These are phyloP conservation scores for Danio aesculapii DNA, from an alignment of 2,797 vertebrate genomes.

Conservation along the genomic window DNA sequence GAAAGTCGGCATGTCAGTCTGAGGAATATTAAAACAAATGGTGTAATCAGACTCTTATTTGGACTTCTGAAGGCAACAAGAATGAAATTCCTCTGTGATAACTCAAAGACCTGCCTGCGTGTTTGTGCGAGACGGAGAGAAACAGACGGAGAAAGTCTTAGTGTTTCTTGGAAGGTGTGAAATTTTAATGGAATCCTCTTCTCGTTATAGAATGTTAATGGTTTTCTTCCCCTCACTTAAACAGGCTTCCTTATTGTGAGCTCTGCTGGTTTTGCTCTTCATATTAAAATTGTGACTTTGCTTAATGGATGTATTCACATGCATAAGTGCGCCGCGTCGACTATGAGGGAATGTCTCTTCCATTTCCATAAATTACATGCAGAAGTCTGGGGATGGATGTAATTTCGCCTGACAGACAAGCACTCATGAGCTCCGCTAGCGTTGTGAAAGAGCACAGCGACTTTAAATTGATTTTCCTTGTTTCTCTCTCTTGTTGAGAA, in stretches of 20 bases:
- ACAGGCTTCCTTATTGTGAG: constrained; percentile 48
- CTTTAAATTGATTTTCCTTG: constrained; percentile 65
- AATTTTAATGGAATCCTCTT: constrained; percentile 60
- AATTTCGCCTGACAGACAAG: constrained; percentile 61
- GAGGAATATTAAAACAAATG: constrained; percentile 61
- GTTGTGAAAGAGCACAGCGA: constrained; percentile 55
- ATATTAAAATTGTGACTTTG: constrained; percentile 59
- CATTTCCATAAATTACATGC: constrained; percentile 66
- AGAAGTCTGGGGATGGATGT: constrained; percentile 57
- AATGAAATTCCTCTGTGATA: constrained; percentile 5
- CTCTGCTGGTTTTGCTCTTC: constrained; percentile 58
- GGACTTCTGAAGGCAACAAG: constrained; percentile 14
- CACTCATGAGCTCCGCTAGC: constrained; percentile 53
- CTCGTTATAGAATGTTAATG: constrained; percentile 56
- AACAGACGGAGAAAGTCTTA: constrained; percentile 20
- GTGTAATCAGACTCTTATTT: constrained; percentile 46
- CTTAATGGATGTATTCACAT: constrained; percentile 64
- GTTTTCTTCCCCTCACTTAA: constrained; percentile 59
- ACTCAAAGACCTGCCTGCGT: constrained; percentile 15
- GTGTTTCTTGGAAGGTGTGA: constrained; percentile 53
- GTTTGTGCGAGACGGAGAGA: constrained; percentile 3
- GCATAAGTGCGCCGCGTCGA: constrained; percentile 50
- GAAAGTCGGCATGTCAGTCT: constrained; percentile 38
- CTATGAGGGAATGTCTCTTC: constrained; percentile 51
- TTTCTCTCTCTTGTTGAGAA: constrained; percentile 36